Evolutionary conservation across 2,888 invertebrate species (phyloP).

Genomic region (Drosophila infuscata): DNA sequence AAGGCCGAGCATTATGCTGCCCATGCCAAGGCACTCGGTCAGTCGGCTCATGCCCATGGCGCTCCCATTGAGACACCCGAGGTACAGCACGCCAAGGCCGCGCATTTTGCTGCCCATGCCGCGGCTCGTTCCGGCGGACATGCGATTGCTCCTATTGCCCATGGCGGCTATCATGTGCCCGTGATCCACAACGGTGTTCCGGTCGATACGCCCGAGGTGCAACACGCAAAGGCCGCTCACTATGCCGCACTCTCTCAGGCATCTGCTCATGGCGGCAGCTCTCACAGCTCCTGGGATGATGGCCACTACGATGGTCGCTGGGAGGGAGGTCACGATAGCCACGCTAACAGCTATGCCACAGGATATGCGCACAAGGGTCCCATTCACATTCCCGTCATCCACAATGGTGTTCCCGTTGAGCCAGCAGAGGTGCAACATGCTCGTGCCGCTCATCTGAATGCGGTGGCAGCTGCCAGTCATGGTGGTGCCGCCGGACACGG

Average conservation of each 20-base stretch:
- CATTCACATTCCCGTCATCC: constrained; percentile 85
- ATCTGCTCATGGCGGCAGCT: constrained; percentile 61
- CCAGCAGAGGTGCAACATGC: constrained; percentile 86
- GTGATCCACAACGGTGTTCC: constrained; percentile 86
- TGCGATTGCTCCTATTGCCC: constrained; percentile 65
- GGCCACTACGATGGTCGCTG: constrained; percentile 76
- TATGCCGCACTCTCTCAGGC: constrained; percentile 84
- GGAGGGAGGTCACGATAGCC: constrained; percentile 69
- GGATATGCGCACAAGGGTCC: constrained; percentile 83
- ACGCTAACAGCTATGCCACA: constrained; percentile 65
- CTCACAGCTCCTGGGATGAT: constrained; percentile 73
- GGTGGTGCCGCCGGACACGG: constrained; percentile 52
- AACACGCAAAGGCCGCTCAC: constrained; percentile 85
- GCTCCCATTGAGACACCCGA: constrained; percentile 85
- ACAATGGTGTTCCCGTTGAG: constrained; percentile 86
- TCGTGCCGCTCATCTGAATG: constrained; percentile 84
- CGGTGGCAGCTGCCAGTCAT: constrained; percentile 83
- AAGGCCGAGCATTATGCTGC: constrained; percentile 85
- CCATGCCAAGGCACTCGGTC: constrained; percentile 83
- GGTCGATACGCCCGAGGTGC: constrained; percentile 86
- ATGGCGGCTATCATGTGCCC: constrained; percentile 83
- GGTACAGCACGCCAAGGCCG: constrained; percentile 85
- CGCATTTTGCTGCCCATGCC: constrained; percentile 84
- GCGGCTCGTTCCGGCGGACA: constrained; percentile 83
- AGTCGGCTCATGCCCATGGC: constrained; percentile 78